Conservation (phyloP, 2,113 vertebrate species). For the Oryctolagus cuniculus region DNA sequence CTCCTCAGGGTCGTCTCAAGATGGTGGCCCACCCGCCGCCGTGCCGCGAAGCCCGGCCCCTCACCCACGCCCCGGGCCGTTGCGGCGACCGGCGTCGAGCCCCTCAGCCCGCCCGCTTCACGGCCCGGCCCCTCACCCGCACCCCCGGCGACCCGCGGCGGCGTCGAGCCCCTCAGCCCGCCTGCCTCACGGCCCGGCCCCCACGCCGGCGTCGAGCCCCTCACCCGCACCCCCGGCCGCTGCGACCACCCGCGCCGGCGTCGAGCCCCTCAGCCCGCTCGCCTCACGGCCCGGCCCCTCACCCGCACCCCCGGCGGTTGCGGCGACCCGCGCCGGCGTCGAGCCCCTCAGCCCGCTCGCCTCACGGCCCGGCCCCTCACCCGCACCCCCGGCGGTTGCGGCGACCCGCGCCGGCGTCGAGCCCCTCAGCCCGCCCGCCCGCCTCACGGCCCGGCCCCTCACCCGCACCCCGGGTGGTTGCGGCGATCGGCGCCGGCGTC, state of each 20-base stretch:
- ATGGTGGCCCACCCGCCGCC: constrained; percentile 75
- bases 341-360: no score
- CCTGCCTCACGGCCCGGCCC: no score
- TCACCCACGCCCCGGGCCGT: not conserved
- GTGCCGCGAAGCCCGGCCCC: not conserved
- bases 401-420: not conserved
- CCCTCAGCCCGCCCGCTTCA: no score
- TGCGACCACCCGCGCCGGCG: no score
- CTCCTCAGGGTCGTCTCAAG: not conserved
- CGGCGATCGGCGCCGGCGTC: not conserved
- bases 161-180: no score
- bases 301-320: not conserved
- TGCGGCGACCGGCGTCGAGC: not conserved
- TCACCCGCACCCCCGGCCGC: not conserved
- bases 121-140: not conserved
- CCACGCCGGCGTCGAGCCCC: not conserved
- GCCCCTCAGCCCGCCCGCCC: no score
- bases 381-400: not conserved
- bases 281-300: constrained; percentile 22
- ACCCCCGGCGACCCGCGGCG: no score
- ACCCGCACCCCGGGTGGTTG: not conserved
- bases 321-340: not conserved
- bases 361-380: constrained; percentile 39
- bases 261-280: no score
- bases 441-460: constrained; percentile 22